A percentile compares a stretch with the other conserved stretches of the same genome.
Evolutionary conservation across 2,113 vertebrate species (phyloP).

Genomic region (Neodontobutis hainanensis): DNA sequence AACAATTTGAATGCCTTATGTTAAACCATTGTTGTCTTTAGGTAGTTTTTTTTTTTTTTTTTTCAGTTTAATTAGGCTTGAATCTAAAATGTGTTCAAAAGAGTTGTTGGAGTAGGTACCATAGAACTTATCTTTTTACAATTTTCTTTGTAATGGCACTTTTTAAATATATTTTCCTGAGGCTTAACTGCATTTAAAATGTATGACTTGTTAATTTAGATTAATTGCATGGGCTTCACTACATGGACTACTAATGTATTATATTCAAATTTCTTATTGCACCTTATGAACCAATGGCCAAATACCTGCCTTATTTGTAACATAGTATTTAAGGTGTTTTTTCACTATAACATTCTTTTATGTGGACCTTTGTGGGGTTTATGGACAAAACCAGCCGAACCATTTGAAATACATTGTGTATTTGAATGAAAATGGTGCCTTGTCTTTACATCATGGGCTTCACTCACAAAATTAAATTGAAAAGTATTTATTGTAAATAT

Average conservation of each 20-base stretch:
- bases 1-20: conserved; percentile 19
- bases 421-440: conserved; percentile 64
- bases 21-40: conserved; percentile 33
- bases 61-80: conserved; percentile 34
- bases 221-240: conserved; percentile 22
- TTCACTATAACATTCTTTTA: neutral
- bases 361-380: conserved; percentile 9
- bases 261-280: conserved; percentile 1
- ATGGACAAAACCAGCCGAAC: conserved; percentile 45
- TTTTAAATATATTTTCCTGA: conserved; percentile 38
- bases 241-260: conserved; percentile 14
- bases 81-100: neutral
- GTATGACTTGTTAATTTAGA: conserved; percentile 32
- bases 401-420: conserved; percentile 26
- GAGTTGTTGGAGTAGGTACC: neutral
- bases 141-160: conserved; percentile 60
- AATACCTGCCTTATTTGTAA: conserved; percentile 28
- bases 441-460: conserved; percentile 40
- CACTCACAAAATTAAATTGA: conserved; percentile 23
- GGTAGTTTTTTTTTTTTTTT: conserved; percentile 24
- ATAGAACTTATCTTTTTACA: neutral
- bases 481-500: conserved; percentile 28
- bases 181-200: conserved; percentile 18
- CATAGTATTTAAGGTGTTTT: conserved; percentile 10
- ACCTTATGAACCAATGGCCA: conserved; percentile 12